Evolutionary conservation across 2,113 vertebrate species (phyloP).

Genomic region (Corythaeola cristata): DNA sequence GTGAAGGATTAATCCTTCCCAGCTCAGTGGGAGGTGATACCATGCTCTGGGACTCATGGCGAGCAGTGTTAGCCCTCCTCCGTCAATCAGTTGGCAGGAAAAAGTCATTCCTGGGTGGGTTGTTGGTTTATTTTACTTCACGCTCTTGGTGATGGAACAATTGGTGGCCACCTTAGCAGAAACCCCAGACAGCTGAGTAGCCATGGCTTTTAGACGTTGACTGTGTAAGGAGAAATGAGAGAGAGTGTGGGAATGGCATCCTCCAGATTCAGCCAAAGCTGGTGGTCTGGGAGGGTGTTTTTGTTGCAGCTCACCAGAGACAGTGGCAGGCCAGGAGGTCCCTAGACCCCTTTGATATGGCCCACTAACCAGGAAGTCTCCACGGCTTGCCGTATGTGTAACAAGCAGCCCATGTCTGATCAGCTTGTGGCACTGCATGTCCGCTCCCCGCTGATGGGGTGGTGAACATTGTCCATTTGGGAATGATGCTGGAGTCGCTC

Average conservation of each 20-base stretch:
- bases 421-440: not conserved
- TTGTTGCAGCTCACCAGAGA: not conserved
- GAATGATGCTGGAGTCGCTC: not conserved
- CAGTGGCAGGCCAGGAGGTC: not conserved
- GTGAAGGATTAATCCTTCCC: not conserved
- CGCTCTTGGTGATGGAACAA: not conserved
- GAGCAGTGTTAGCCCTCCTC: not conserved
- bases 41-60: rapidly evolving
- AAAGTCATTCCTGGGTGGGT: not conserved
- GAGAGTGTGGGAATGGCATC: not conserved
- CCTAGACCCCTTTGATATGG: not conserved
- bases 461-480: not conserved
- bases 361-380: not conserved
- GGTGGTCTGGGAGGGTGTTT: not conserved
- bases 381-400: not conserved
- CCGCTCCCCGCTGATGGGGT: rapidly evolving
- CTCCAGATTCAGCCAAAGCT: not conserved
- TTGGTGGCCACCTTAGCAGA: not conserved
- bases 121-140: not conserved
- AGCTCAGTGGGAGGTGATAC: not conserved
- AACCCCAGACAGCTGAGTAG: not conserved
- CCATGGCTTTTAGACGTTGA: not conserved
- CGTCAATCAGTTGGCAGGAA: not conserved
- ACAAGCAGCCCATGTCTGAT: not conserved
- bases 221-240: not conserved